Conservation (phyloP, 2,888 invertebrate genomes). For the Tiliacea aurago region DNA sequence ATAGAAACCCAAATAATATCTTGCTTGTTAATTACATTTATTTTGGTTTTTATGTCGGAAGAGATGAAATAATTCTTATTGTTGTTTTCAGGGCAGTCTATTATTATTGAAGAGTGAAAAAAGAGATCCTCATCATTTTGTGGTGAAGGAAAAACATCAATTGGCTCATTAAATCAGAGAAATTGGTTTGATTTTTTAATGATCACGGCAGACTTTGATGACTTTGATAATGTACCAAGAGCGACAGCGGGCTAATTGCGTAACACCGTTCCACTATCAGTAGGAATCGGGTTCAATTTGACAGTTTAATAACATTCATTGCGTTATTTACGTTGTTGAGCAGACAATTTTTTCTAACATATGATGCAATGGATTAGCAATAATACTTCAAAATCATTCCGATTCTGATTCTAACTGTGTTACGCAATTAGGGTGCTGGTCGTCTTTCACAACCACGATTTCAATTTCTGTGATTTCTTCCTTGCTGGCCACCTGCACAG, state of each 20-base stretch:
- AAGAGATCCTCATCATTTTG: slow-evolving; percentile 12
- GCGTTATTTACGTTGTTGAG: no score
- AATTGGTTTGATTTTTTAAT: not conserved
- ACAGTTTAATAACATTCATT: no score
- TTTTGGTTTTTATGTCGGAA: slow-evolving; percentile 39
- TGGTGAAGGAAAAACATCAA: slow-evolving; percentile 14
- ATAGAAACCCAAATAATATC: slow-evolving; percentile 58
- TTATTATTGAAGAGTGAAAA: slow-evolving; percentile 32
- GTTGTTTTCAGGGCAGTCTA: slow-evolving; percentile 27
- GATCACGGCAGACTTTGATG: slow-evolving; percentile 9
- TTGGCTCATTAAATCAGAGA: slow-evolving; percentile 34
- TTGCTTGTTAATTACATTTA: slow-evolving; percentile 50
- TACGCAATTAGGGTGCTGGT: no score
- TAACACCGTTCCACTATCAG: no score
- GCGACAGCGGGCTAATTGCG: not conserved
- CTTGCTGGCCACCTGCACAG: no score
- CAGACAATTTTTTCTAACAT: no score
- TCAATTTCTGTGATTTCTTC: no score
- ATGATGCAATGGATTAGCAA: no score
- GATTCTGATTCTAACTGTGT: no score
- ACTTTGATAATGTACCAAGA: not conserved
- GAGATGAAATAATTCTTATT: slow-evolving; percentile 23
- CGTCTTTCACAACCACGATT: no score
- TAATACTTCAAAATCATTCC: no score
- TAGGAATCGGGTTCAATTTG: no score